phyloP scores from a whole-genome alignment of 2,113 vertebrate genomes.

The Strix aluco region DNA sequence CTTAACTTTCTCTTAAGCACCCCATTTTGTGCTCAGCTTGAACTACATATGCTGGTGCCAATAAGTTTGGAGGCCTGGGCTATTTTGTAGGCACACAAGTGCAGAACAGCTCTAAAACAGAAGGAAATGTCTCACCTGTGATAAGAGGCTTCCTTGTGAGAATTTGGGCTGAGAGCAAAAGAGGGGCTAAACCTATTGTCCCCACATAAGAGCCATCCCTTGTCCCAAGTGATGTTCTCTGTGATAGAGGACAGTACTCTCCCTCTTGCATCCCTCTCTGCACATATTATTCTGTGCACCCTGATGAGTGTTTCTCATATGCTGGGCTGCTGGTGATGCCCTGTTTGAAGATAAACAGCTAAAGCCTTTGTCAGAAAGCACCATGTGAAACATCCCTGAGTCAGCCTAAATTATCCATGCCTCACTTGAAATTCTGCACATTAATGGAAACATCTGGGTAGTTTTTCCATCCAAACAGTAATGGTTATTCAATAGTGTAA shows the following conservation, averaged over 20 bases:
- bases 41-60: neutral
- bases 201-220: neutral
- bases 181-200: neutral
- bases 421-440: neutral
- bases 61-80: neutral
- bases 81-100: neutral
- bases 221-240: neutral
- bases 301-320: neutral
- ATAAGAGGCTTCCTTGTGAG: neutral
- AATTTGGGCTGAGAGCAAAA: neutral
- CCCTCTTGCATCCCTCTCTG: neutral
- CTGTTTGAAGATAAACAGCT: neutral
- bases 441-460: neutral
- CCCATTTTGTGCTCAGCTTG: neutral
- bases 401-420: neutral
- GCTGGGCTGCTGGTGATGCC: neutral
- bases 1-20: neutral
- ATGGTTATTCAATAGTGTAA: neutral
- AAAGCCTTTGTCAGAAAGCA: neutral
- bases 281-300: neutral
- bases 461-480: neutral
- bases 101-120: neutral
- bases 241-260: neutral
- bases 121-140: fast-evolving
- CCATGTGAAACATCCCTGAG: neutral